phyloP scores from a whole-genome alignment of 2,888 invertebrate species.

The Dione juno region DNA sequence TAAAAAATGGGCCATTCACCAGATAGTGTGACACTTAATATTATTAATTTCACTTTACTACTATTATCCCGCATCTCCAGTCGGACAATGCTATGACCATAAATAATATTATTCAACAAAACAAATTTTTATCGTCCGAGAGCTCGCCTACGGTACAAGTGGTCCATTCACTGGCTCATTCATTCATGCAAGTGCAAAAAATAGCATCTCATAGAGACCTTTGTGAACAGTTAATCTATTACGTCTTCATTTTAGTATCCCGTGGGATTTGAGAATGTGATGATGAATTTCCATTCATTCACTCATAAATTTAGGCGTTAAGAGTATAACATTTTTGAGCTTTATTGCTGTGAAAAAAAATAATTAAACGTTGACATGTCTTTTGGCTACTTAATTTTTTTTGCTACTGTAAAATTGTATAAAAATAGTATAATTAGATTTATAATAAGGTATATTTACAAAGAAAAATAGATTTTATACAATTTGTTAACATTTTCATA shows the following conservation, averaged over 20 bases:
- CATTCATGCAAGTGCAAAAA: slow-evolving; percentile 66
- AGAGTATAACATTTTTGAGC: slow-evolving; percentile 29
- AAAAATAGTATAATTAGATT: too few relatives aligned
- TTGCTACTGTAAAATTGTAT: neutral
- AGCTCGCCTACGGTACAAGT: slow-evolving; percentile 54
- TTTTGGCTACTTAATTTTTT: slow-evolving; percentile 16
- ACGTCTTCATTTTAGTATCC: slow-evolving; percentile 73
- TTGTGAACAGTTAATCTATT: slow-evolving; percentile 67
- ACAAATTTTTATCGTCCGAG: slow-evolving; percentile 76
- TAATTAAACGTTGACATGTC: slow-evolving; percentile 1
- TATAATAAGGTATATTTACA: too few relatives aligned
- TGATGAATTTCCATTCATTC: slow-evolving; percentile 64
- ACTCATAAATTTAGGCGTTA: slow-evolving; percentile 48
- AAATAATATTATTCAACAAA: slow-evolving; percentile 76
- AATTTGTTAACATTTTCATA: neutral
- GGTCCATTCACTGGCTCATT: slow-evolving; percentile 61
- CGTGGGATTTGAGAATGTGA: slow-evolving; percentile 69
- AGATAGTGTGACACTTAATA: slow-evolving; percentile 2
- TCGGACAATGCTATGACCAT: slow-evolving; percentile 59
- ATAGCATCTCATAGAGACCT: slow-evolving; percentile 46
- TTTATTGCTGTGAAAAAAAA: slow-evolving; percentile 20
- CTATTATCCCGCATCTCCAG: slow-evolving; percentile 19
- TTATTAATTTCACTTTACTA: slow-evolving; percentile 18
- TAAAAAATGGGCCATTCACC: slow-evolving; percentile 5
- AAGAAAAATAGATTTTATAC: too few relatives aligned